Percentiles rank a stretch among this genome's conserved stretches.
Evolutionary conservation across 2,888 invertebrate genomes (phyloP).

Genomic region (Aporophyla lueneburgensis): DNA sequence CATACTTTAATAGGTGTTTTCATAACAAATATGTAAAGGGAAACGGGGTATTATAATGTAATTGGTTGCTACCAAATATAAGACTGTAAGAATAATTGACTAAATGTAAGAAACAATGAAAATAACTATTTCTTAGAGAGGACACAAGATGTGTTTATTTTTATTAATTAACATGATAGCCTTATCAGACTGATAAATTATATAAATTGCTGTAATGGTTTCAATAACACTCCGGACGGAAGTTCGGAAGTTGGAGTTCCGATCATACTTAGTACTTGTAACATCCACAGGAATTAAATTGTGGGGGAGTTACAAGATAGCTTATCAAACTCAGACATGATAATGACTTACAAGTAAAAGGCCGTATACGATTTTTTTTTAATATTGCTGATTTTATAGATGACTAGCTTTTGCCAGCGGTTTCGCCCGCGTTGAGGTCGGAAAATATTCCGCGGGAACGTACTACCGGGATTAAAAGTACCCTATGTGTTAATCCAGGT

Average conservation of each 20-base stretch:
- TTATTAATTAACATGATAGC: neutral
- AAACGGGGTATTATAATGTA: neutral
- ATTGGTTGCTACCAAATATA: neutral
- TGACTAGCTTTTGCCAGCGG: too few species aligned
- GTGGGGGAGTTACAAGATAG: constrained; percentile 31
- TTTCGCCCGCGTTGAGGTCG: too few species aligned
- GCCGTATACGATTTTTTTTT: too few species aligned
- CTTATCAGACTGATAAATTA: neutral
- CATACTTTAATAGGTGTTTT: constrained; percentile 13
- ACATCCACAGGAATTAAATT: constrained; percentile 47
- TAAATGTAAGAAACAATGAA: neutral
- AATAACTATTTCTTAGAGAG: neutral
- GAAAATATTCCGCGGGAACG: too few species aligned
- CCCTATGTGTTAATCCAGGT: too few species aligned
- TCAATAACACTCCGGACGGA: neutral
- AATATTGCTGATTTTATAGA: too few species aligned
- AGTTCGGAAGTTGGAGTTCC: constrained; percentile 16
- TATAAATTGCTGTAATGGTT: neutral
- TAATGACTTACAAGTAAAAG: neutral
- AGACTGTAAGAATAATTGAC: neutral
- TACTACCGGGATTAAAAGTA: too few species aligned
- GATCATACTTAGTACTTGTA: constrained; percentile 9
- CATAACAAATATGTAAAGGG: neutral
- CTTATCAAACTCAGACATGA: constrained; percentile 32
- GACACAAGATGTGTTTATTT: neutral